Conservation (phyloP, 1,140 invertebrate species). For the Cecropterus lyciades region DNA sequence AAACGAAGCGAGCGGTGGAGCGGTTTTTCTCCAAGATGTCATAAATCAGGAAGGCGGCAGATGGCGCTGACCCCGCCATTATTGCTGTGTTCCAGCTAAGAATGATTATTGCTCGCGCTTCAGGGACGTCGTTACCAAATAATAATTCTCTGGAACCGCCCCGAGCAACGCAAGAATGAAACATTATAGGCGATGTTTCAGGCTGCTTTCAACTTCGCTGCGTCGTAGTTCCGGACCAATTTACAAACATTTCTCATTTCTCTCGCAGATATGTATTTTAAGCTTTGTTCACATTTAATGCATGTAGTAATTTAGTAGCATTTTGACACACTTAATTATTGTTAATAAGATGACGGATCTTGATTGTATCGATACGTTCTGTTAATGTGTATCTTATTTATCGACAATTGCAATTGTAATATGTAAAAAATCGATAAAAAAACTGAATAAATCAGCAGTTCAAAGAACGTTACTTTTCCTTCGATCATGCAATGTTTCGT, state of each 20-base stretch:
- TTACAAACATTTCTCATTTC: conserved; percentile 11
- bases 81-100: conserved; percentile 35
- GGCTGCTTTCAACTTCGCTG: conserved; percentile 4
- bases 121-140: conserved; percentile 49
- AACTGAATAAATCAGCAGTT: no score
- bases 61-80: conserved; percentile 31
- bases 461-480: no score
- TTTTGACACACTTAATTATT: no score
- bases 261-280: conserved; percentile 3
- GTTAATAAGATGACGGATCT: no score
- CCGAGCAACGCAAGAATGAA: conserved; percentile 28
- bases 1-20: conserved; percentile 21
- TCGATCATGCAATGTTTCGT: no score
- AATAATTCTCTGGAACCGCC: conserved; percentile 40
- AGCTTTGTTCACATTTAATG: not conserved
- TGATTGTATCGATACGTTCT: no score
- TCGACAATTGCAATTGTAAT: no score
- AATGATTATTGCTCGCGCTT: conserved; percentile 42
- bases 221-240: not conserved
- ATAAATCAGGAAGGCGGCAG: conserved; percentile 35
- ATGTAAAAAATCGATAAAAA: no score
- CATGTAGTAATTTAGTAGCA: no score
- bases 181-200: conserved; percentile 26
- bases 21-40: conserved; percentile 36
- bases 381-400: no score